phyloP scores from a whole-genome alignment of 2,888 invertebrate species.

The Temnothorax ravouxi region DNA sequence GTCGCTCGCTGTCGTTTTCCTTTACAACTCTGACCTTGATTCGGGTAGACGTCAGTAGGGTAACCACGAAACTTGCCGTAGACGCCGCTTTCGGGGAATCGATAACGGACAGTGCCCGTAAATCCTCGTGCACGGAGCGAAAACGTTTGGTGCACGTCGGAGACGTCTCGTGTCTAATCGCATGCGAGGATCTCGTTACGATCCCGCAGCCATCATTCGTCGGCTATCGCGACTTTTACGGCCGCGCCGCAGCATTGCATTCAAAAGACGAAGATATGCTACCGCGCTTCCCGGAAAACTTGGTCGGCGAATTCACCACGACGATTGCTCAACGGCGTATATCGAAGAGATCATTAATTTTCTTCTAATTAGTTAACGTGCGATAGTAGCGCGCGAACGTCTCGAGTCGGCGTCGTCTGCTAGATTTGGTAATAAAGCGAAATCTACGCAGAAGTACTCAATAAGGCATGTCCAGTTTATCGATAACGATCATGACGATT shows the following conservation, averaged over 20 bases:
- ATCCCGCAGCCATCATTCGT: conserved; percentile 8
- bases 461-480: conserved; percentile 1
- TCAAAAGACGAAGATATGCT: neutral
- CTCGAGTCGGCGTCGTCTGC: neutral
- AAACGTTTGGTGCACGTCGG: neutral
- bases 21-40: conserved; percentile 82
- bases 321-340: conserved; percentile 6
- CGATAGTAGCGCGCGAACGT: neutral
- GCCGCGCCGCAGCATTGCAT: conserved; percentile 6
- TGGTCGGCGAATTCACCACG: conserved; percentile 20
- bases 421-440: neutral
- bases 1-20: conserved; percentile 67
- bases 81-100: conserved; percentile 47
- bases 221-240: conserved; percentile 23
- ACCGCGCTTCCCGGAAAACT: neutral
- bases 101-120: conserved; percentile 48
- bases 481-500: neutral
- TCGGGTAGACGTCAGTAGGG: conserved; percentile 64
- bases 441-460: conserved; percentile 13
- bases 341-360: neutral
- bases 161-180: conserved; percentile 40
- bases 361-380: conserved; percentile 19
- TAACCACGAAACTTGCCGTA: conserved; percentile 65
- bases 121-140: conserved; percentile 25
- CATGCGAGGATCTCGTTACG: conserved; percentile 36